These are phyloP conservation scores for Enteromius thamalakanensis DNA, from an alignment of 2,797 vertebrate genomes.

Conservation along the genomic window DNA sequence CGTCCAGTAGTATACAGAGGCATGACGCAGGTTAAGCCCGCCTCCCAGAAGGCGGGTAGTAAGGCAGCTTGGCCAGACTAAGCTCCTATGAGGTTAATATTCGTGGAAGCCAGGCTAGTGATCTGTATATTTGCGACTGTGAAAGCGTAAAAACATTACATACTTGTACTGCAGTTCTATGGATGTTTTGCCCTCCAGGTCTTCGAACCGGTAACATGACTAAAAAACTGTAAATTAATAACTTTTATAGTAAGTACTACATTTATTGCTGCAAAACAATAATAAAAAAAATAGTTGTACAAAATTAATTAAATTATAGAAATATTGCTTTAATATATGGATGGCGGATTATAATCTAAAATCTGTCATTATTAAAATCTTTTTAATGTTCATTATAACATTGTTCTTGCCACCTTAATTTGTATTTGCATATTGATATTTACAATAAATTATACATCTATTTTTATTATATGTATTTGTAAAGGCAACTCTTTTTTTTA, in stretches of 20 bases:
- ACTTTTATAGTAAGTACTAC: background rate
- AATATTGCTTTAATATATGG: background rate
- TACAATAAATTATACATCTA: background rate
- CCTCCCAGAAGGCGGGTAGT: too few species aligned
- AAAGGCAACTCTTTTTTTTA: background rate
- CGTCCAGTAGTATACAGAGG: too few species aligned
- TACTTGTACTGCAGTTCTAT: too few species aligned
- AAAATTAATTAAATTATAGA: background rate
- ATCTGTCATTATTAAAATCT: background rate
- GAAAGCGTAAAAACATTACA: too few species aligned
- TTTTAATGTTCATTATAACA: background rate
- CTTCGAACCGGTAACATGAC: too few species aligned
- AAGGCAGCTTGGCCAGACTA: too few species aligned
- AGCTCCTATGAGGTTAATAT: too few species aligned
- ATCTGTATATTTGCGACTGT: too few species aligned
- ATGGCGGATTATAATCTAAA: background rate
- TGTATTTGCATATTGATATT: background rate
- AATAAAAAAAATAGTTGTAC: background rate
- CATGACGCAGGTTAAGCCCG: too few species aligned
- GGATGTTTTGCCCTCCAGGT: too few species aligned
- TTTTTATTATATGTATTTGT: background rate
- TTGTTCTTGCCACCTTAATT: too few species aligned
- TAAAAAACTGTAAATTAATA: background rate
- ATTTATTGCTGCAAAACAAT: background rate
- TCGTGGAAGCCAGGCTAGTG: too few species aligned